Evolutionary conservation across 2,113 vertebrate genomes (phyloP).

Genomic region (Halcyon senegalensis): DNA sequence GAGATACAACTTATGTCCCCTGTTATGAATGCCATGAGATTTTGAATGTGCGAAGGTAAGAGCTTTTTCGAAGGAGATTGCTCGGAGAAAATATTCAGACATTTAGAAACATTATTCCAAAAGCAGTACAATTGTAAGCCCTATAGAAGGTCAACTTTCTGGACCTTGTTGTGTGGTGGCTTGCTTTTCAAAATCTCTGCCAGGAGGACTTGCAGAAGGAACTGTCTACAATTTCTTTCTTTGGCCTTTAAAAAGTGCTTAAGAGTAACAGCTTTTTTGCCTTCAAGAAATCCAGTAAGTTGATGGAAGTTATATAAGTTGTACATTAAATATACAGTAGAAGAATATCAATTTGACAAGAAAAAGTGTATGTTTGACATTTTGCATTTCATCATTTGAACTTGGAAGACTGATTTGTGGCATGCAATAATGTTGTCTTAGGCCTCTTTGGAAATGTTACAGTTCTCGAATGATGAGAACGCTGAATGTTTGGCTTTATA

Average conservation of each 20-base stretch:
- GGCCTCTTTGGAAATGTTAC: slow-evolving; percentile 41
- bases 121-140: not conserved
- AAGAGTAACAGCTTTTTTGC: not conserved
- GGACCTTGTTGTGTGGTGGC: not conserved
- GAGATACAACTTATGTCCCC: not conserved
- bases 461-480: slow-evolving; percentile 55
- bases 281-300: slow-evolving; percentile 7
- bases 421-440: slow-evolving; percentile 65
- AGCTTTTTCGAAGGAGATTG: not conserved
- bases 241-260: not conserved
- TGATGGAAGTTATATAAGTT: slow-evolving; percentile 29
- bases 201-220: not conserved
- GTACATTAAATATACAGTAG: slow-evolving; percentile 16
- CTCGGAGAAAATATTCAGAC: not conserved
- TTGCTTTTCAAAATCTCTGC: not conserved
- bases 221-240: not conserved
- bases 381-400: slow-evolving; percentile 65
- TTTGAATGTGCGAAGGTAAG: not conserved
- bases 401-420: slow-evolving; percentile 59
- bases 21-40: not conserved
- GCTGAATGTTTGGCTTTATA: slow-evolving; percentile 36
- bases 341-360: slow-evolving; percentile 61
- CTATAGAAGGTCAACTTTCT: not conserved
- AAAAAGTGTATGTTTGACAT: slow-evolving; percentile 64
- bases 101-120: not conserved